These are phyloP conservation scores for Erythrocercus mccallii DNA, from an alignment of 2,113 vertebrate genomes.

Conservation along the genomic window DNA sequence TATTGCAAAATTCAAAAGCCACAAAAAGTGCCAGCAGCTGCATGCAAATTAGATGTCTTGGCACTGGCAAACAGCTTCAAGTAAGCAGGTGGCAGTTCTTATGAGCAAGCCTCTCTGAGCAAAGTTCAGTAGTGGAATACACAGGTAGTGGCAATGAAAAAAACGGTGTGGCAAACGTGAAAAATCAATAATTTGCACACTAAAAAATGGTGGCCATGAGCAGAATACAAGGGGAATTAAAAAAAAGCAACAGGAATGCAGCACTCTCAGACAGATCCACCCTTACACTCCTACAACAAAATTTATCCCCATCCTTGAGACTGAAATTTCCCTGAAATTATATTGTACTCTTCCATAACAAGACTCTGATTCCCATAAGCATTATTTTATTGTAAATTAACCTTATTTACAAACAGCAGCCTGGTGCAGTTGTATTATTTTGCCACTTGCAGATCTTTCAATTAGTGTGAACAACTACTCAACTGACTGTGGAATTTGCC, in stretches of 20 bases:
- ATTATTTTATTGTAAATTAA: background rate
- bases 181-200: background rate
- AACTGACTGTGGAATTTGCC: background rate
- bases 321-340: background rate
- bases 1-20: conserved; percentile 42
- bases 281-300: background rate
- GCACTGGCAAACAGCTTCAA: background rate
- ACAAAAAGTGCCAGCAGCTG: conserved; percentile 33
- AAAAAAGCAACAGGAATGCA: background rate
- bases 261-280: background rate
- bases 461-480: background rate
- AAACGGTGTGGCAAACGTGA: accelerated
- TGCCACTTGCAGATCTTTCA: background rate
- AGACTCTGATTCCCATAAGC: background rate
- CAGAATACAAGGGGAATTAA: background rate
- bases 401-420: background rate
- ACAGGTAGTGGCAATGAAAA: background rate
- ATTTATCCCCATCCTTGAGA: background rate
- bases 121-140: background rate
- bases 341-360: background rate
- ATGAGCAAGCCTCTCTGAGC: background rate
- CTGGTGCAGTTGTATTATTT: background rate
- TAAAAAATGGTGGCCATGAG: background rate
- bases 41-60: conserved; percentile 50
- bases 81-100: background rate